Evolutionary conservation across 2,888 invertebrate genomes (phyloP), one percentile per base, ranked within the genome.

Genomic region (Megastigmus dorsalis): DNA sequence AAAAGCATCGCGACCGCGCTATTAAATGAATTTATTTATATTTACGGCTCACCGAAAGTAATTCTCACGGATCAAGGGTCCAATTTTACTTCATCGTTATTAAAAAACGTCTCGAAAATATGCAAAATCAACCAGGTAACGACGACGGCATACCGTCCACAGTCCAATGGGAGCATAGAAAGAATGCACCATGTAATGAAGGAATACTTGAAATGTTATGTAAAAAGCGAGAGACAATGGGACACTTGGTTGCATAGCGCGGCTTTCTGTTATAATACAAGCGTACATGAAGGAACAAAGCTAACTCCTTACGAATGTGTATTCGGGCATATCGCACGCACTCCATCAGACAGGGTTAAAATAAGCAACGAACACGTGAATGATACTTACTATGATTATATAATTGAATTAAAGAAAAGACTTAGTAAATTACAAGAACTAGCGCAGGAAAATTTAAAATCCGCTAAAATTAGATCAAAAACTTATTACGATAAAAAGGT

Each of bases 31-130:
- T 45, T 55, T 0, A 18, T 65, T 0, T 71, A 38, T n/a, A 10
- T 43, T 0, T 60, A 48, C 52, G 60, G 69, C 0, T 4, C 62
- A 1, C 70, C 70, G 1, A 2, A 13, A 10, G n/a, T 54, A 1
- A 54, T 70, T 4, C 3, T 70, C 9, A 70, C 62, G 1, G 70
- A 70, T 20, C 70, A 70, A 36, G 62, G 33, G 4, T 54, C 62
- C 2, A 54, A 52, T 33, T 70, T 70, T 23, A 70, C 43, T 0
- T 45, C 45, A 0, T 52, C 41, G 0, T 13, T 70, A 9, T 30
- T 70, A 15, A 70, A 55, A 45, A 52, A 62, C 13, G 18, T 70
- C 4, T 15, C 60, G 0, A 60, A 52, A 23, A 2, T 62, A 2
- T 70, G 70, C 7, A 70, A 55, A 54, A 36, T 45, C 0, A 63